Evolutionary conservation across 2,113 vertebrate species (phyloP).

Genomic region (Natator depressus): DNA sequence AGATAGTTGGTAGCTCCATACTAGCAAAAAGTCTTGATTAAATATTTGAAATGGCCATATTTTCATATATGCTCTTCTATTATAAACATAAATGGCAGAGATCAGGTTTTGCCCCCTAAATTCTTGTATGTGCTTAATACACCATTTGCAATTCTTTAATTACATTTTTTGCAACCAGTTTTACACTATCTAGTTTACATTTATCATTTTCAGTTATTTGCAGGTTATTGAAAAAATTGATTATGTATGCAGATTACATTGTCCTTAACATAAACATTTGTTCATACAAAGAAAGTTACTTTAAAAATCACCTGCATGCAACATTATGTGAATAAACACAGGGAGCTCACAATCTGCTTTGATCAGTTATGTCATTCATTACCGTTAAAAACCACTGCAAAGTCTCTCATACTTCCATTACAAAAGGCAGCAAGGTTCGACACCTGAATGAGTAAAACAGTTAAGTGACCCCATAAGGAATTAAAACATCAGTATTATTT

Average conservation of each 20-base stretch:
- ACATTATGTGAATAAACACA: slow-evolving; percentile 62
- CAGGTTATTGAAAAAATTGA: slow-evolving; percentile 72
- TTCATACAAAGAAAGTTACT: slow-evolving; percentile 56
- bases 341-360: slow-evolving; percentile 41
- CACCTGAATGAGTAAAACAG: background rate
- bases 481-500: slow-evolving; percentile 1
- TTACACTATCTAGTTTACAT: slow-evolving; percentile 69
- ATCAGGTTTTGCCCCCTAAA: slow-evolving; percentile 57
- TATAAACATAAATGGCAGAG: slow-evolving; percentile 57
- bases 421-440: background rate
- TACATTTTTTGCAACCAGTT: slow-evolving; percentile 63
- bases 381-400: slow-evolving; percentile 47
- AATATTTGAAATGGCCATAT: background rate
- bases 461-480: background rate
- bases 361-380: slow-evolving; percentile 46
- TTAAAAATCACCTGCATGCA: slow-evolving; percentile 69
- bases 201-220: slow-evolving; percentile 67
- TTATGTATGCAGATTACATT: slow-evolving; percentile 68
- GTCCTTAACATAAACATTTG: slow-evolving; percentile 65
- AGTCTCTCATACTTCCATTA: background rate
- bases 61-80: slow-evolving; percentile 41
- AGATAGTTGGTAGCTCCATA: background rate
- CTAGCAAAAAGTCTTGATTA: slow-evolving; percentile 18
- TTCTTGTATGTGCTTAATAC: slow-evolving; percentile 64
- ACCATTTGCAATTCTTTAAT: slow-evolving; percentile 42